These are phyloP conservation scores for Hycleus cichorii DNA, from an alignment of 1,140 invertebrate species.

Conservation along the genomic window DNA sequence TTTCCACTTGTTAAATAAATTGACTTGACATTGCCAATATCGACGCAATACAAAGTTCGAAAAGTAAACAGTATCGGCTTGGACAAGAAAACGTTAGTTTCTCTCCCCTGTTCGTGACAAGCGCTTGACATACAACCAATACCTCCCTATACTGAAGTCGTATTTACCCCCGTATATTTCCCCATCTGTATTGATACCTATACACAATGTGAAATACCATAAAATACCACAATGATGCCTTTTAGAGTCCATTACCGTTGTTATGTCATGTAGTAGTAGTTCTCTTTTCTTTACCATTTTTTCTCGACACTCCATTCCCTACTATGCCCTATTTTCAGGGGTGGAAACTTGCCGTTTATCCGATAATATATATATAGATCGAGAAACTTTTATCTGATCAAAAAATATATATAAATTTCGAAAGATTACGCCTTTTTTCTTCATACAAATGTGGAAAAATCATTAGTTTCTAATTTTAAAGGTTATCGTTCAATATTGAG, in stretches of 20 bases:
- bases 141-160: background rate
- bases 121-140: slow-evolving; percentile 16
- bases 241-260: slow-evolving; percentile 22
- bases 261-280: slow-evolving; percentile 12
- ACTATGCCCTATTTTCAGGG: too few species aligned
- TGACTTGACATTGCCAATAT: slow-evolving; percentile 13
- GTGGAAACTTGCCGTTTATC: too few species aligned
- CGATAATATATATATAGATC: too few species aligned
- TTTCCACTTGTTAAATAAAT: slow-evolving; percentile 1
- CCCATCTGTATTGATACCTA: slow-evolving; percentile 5
- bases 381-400: too few species aligned
- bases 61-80: slow-evolving; percentile 10
- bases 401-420: too few species aligned
- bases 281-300: too few species aligned
- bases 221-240: slow-evolving; percentile 24
- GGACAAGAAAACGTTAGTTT: slow-evolving; percentile 13
- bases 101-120: slow-evolving; percentile 13
- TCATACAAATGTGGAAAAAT: too few species aligned
- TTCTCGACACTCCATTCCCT: too few species aligned
- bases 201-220: slow-evolving; percentile 1
- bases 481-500: too few species aligned
- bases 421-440: too few species aligned
- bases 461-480: too few species aligned
- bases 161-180: slow-evolving; percentile 7
- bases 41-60: slow-evolving; percentile 3